Percentiles rank a stretch among this genome's conserved stretches.
These are phyloP conservation scores for Podotricha telesiphe DNA, from an alignment of 2,888 invertebrate species.

Conservation along the genomic window DNA sequence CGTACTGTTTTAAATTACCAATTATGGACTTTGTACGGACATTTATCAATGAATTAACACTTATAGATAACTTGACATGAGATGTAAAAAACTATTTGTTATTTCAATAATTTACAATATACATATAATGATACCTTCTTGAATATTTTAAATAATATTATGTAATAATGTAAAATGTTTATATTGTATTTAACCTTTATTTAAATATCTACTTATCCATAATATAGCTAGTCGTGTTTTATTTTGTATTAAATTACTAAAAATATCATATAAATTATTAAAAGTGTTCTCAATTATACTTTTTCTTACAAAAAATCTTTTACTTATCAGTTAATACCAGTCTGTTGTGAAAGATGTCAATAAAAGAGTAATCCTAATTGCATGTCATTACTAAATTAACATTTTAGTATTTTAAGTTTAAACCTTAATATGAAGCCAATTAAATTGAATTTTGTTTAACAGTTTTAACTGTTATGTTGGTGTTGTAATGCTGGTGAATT, in stretches of 20 bases:
- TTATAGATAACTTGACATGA: conserved; percentile 6
- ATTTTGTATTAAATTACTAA: neutral
- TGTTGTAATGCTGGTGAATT: neutral
- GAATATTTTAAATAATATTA: neutral
- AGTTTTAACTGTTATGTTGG: neutral
- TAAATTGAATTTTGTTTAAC: neutral
- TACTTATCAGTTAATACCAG: conserved; percentile 2
- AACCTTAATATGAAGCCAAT: neutral
- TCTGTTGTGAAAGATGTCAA: conserved; percentile 19
- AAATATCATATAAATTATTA: neutral
- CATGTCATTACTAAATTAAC: conserved; percentile 7
- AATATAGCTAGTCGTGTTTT: neutral
- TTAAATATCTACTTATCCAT: neutral
- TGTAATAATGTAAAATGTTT: neutral
- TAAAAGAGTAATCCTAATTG: conserved; percentile 14
- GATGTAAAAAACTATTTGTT: neutral
- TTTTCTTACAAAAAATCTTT: no score
- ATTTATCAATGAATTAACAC: conserved; percentile 3
- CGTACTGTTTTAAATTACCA: conserved; percentile 6
- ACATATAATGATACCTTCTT: neutral
- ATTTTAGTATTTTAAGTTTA: conserved; percentile 2
- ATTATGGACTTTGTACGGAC: conserved; percentile 25
- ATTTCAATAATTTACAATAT: neutral
- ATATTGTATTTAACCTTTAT: neutral
- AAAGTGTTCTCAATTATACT: neutral